Percentiles rank a stretch among this genome's conserved stretches.
Conservation (phyloP, 2,888 invertebrate genomes). For the Hemistola chrysoprasaria region DNA sequence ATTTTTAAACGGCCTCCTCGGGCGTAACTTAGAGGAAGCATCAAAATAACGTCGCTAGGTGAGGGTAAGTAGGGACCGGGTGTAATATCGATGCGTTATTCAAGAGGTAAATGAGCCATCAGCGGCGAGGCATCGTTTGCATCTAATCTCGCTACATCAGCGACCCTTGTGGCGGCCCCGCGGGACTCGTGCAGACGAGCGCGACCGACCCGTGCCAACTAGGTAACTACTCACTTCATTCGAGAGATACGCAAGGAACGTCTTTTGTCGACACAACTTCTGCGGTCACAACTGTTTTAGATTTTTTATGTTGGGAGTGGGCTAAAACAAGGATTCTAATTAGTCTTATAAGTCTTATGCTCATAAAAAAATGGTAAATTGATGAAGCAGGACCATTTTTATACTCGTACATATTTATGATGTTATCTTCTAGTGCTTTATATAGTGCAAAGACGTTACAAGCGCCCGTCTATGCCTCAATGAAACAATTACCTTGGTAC, state of each 20-base stretch:
- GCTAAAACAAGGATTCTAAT: no score
- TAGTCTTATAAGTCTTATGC: no score
- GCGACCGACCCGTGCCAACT: constrained; percentile 38
- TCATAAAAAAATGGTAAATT: no score
- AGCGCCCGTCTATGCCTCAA: constrained; percentile 35
- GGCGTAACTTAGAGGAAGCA: constrained; percentile 18
- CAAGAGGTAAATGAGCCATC: constrained; percentile 78
- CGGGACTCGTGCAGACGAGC: constrained; percentile 45
- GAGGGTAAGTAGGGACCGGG: constrained; percentile 38
- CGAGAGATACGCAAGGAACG: constrained; percentile 17
- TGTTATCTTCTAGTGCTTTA: no score
- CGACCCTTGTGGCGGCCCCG: constrained; percentile 45
- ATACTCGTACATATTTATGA: no score
- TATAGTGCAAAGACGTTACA: no score
- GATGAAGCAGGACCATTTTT: no score
- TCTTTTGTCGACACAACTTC: constrained; percentile 1
- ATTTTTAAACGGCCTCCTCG: constrained; percentile 1
- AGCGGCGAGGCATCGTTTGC: constrained; percentile 69
- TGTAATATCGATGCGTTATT: constrained; percentile 71
- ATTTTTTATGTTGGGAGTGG: no score
- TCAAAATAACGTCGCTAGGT: constrained; percentile 28
- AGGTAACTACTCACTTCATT: constrained; percentile 33
- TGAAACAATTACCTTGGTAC: constrained; percentile 36
- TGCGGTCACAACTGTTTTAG: no score
- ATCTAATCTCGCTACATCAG: constrained; percentile 71